Evolutionary conservation across 1,140 invertebrate genomes (phyloP).

Genomic region (Sogatella furcifera): DNA sequence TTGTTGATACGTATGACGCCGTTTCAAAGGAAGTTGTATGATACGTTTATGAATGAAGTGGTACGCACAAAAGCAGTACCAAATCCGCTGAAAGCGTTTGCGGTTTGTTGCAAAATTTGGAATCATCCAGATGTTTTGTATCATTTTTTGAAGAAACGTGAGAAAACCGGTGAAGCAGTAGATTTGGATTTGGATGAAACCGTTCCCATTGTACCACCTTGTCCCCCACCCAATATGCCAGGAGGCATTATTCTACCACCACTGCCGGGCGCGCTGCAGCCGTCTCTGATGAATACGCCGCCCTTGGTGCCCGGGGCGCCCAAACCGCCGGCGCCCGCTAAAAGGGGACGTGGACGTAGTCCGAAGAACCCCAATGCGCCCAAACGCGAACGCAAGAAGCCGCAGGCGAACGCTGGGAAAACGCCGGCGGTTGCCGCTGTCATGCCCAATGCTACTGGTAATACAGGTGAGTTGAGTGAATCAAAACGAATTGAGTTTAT

Average conservation of each 20-base stretch:
- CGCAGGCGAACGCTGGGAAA: conserved; percentile 5
- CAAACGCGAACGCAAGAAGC: conserved; percentile 10
- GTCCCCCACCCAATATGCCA: neutral
- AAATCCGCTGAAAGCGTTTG: conserved; percentile 95
- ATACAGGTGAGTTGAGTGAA: neutral
- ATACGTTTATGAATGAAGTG: conserved; percentile 85
- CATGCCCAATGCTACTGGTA: conserved; percentile 17
- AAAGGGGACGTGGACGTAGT: conserved; percentile 5
- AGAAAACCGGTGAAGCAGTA: conserved; percentile 75
- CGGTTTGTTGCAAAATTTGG: conserved; percentile 99
- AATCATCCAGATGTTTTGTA: conserved; percentile 97
- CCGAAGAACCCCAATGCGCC: neutral
- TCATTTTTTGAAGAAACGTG: conserved; percentile 76
- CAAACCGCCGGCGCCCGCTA: neutral
- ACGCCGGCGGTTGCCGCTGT: conserved; percentile 24
- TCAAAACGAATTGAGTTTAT: too few species aligned
- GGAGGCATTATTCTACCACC: neutral
- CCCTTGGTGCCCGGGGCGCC: too few species aligned
- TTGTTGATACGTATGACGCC: conserved; percentile 76
- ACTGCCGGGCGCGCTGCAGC: too few species aligned
- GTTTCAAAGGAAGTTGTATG: conserved; percentile 78
- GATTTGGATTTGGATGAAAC: conserved; percentile 72
- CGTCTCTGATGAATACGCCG: too few species aligned
- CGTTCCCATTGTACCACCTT: conserved; percentile 27
- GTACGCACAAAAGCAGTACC: conserved; percentile 73